Evolutionary conservation across 2,888 invertebrate genomes (phyloP), one percentile per base, ranked within the genome.

Genomic region (Dioctria rufipes): DNA sequence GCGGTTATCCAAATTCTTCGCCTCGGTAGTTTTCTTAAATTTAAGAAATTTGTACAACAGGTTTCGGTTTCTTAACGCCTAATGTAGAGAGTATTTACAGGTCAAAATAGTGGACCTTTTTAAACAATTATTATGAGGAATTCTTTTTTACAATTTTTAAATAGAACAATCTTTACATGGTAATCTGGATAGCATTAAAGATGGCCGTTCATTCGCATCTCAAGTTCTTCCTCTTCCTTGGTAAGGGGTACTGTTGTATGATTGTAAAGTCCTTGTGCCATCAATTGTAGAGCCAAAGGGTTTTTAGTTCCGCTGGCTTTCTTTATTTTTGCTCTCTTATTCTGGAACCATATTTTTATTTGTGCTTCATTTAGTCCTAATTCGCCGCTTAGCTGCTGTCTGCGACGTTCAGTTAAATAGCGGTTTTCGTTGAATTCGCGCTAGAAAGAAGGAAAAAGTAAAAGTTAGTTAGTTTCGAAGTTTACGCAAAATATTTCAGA

Each of bases 311-410:
- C 96, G 0, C 93, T 93, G 0, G 96, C 92, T 88, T 98, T 98
- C 91, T 98, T 98, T 88, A 98, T 95, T 90, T 98, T 98, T 83
- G 98, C 98, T 13, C 98, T 92, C 88, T 98, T 98, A 90, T 98
- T 98, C 91, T 98, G 96, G 90, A 97, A 97, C 97, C 97, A 98
- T 88, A 98, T 97, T 91, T 98, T 98, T 88, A 97, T 98, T 90
- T 98, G 98, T 0, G 97, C 97, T 89, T 99, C 98, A 85, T 98
- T 98, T 82, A 98, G 91, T 0, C 96, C 95, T 81, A 98, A 91
- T 86, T 98, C 97, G 4, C 94, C 92, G n/a, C 98, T 97, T 82
- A 98, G 90, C 84, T 96, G 94, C 88, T 97, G 97, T 65, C 98
- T 92, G 84, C 98, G 91, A 82, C 95, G 92, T 88, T 98, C 98